Conservation (phyloP, 2,797 vertebrate genomes). For the Cynodonichthys magdalenae region DNA sequence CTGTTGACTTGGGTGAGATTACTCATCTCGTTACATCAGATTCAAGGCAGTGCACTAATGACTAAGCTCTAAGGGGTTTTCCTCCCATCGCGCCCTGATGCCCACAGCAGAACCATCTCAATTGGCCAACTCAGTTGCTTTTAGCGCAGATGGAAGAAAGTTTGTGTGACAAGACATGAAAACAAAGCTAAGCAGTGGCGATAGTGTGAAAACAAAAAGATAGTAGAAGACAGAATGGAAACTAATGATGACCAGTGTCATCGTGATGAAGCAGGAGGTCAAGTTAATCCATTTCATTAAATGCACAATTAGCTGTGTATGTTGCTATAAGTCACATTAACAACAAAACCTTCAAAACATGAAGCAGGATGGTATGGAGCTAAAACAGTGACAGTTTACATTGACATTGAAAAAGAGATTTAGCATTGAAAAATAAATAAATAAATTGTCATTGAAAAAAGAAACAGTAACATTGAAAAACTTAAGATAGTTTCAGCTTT, state of each 20-base stretch:
- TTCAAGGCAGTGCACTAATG: constrained; percentile 78
- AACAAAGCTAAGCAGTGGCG: not conserved
- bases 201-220: not conserved
- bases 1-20: constrained; percentile 79
- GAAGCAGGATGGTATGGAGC: not conserved
- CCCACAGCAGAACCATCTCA: constrained; percentile 47
- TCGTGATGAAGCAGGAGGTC: not conserved
- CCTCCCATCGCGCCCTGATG: constrained; percentile 59
- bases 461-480: too few species aligned
- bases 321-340: not conserved
- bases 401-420: too few species aligned
- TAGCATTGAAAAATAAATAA: too few species aligned
- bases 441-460: too few species aligned
- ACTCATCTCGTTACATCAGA: constrained; percentile 81
- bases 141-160: constrained; percentile 27
- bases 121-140: constrained; percentile 38
- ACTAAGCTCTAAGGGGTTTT: constrained; percentile 68
- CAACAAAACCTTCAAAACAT: not conserved
- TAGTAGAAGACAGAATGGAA: too few species aligned
- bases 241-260: not conserved
- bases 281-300: not conserved
- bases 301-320: not conserved
- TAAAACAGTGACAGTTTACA: too few species aligned
- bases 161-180: constrained; percentile 22
- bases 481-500: too few species aligned